These are phyloP conservation scores for Holacanthus passer DNA, from an alignment of 2,113 vertebrate genomes.

Conservation along the genomic window DNA sequence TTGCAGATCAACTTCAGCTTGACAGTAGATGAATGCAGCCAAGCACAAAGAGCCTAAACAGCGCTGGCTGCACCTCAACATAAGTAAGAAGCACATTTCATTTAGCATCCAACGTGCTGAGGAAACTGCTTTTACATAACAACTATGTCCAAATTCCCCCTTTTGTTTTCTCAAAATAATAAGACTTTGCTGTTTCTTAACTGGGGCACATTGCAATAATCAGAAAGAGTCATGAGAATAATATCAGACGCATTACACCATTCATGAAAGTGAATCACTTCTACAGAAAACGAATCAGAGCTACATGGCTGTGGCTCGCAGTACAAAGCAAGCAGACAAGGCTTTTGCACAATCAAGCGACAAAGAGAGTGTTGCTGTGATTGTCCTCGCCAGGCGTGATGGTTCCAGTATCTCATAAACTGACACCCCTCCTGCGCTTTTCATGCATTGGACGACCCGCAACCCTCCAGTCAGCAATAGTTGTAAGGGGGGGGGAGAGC, in stretches of 20 bases:
- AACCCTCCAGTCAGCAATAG: constrained; percentile 34
- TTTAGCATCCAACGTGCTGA: constrained; percentile 32
- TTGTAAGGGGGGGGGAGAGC: constrained; percentile 32
- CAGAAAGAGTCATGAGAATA: constrained; percentile 11
- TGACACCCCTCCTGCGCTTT: constrained; percentile 49
- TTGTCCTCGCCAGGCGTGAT: constrained; percentile 60
- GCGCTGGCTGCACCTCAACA: constrained; percentile 54
- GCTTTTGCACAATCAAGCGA: constrained; percentile 49
- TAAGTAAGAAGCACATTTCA: constrained; percentile 47
- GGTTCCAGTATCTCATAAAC: constrained; percentile 62
- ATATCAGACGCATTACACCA: constrained; percentile 19
- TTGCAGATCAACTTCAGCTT: constrained; percentile 77
- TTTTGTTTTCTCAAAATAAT: constrained; percentile 13
- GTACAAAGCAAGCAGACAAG: constrained; percentile 54
- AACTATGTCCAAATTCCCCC: neutral
- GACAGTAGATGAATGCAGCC: constrained; percentile 75
- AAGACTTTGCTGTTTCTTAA: constrained; percentile 14
- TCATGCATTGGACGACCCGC: constrained; percentile 26
- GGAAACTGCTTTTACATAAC: constrained; percentile 13
- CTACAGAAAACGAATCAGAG: constrained; percentile 34
- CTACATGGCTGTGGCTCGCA: constrained; percentile 41
- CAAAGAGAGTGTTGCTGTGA: constrained; percentile 52
- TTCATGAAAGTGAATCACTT: constrained; percentile 23
- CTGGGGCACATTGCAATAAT: constrained; percentile 3
- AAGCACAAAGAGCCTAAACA: constrained; percentile 73